Base-by-base conservation (phyloP, 2,113 vertebrate species). In the Apeltes quadracus region DNA sequence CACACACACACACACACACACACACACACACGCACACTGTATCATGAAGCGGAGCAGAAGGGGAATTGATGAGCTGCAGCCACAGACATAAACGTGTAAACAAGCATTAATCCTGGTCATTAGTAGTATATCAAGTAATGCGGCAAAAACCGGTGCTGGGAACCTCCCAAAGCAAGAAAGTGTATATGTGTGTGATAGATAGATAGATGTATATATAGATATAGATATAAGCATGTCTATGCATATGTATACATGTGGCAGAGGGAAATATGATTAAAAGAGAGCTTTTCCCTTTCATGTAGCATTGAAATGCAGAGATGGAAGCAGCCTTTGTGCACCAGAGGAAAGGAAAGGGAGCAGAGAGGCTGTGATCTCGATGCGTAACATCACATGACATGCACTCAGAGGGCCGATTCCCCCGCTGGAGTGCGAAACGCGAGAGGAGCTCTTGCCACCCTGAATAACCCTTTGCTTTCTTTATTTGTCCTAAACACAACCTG, bases 41-140 rank as follows among this genome's bases (percentile, higher is more conserved):
- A 83, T 79, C 78, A 86, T 76, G 76, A 83, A 75, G 63, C 6
- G 3, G 39, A 75, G 32, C 84, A 79, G 51, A 79, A 66, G 76
- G 74, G 36, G 64, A 80, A 70, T 81, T 79, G 75, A 84, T 77
- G 75, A 48, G 69, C 59, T 54, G 27, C 56, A 61, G 46, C 48
- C 3, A 5, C 78, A 76, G 71, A 85, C 53, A 76, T 61, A 64
- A 82, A 82, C 65, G 74, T 62, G 46, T 63, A 72, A 79, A 79
- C 56, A 70, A 34, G 25, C 25, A 50, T 66, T 44, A 44, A 36
- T 68, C 53, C 48, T 11, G 13, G 41, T 79, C 69, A 77, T 74
- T 74, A 80, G 48, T 15, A 11, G 23, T 43, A 20, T 34, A 64
- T 54, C 43, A 18, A 54, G 50, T 10, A 51, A 69, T 69, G 69